Percentiles rank a stretch among this genome's conserved stretches.
These are phyloP conservation scores for Pachypeltis micranthus DNA, from an alignment of 1,140 invertebrate species.

Conservation along the genomic window DNA sequence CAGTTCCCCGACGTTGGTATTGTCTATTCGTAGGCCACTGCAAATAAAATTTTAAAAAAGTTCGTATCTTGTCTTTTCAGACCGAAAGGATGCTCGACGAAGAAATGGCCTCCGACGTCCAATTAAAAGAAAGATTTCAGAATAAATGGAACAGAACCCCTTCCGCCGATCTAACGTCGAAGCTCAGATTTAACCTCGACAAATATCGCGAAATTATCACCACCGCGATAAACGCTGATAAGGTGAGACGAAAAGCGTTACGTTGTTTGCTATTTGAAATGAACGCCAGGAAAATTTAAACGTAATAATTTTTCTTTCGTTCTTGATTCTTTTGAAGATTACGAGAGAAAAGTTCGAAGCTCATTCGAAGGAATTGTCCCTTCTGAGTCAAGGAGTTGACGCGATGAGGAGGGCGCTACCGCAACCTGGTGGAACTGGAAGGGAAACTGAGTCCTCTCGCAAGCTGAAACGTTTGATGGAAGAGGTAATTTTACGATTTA, in stretches of 20 bases:
- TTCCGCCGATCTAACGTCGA: conserved; percentile 77
- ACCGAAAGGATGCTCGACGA: conserved; percentile 77
- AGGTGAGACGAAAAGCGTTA: conserved; percentile 38
- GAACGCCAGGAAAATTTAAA: too few species aligned
- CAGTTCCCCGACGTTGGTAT: too few species aligned
- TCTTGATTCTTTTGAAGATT: conserved; percentile 32
- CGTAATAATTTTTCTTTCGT: background rate
- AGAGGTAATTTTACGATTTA: conserved; percentile 44
- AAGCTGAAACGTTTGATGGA: conserved; percentile 71
- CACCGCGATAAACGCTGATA: conserved; percentile 72
- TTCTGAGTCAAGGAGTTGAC: conserved; percentile 62
- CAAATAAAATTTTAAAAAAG: background rate
- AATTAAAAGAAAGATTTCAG: conserved; percentile 80
- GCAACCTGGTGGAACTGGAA: background rate
- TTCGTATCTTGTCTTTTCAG: conserved; percentile 34
- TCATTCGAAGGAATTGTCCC: conserved; percentile 66
- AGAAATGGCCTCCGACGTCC: conserved; percentile 81
- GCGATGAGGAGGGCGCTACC: conserved; percentile 54
- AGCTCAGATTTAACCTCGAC: conserved; percentile 68
- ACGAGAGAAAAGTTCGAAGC: conserved; percentile 77
- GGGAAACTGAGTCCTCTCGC: conserved; percentile 46
- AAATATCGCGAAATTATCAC: conserved; percentile 90
- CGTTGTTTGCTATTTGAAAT: too few species aligned
- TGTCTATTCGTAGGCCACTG: too few species aligned
- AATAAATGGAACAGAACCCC: conserved; percentile 81